Base-by-base conservation (phyloP, 1,140 invertebrate species). In the Drepana arcuata region DNA sequence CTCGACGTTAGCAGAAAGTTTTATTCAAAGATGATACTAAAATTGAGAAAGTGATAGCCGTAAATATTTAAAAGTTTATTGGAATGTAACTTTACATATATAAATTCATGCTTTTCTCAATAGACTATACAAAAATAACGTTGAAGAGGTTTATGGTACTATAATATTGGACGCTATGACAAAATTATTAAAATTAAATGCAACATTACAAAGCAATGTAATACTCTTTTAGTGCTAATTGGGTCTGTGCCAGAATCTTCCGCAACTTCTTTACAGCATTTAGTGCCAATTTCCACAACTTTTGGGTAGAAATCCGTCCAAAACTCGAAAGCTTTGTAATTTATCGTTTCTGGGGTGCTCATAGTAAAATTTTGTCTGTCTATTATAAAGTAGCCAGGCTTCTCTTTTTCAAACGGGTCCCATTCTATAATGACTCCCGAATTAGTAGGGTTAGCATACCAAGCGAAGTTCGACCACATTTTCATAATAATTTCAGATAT, bases 261-360 rank as follows among this genome's bases (percentile, higher is more conserved):
- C 14, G 68, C 59, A 2, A 79, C 84, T 16, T 83, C 66, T 61
- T 91, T 90, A 49, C 91, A 93, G 58, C 91, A 92, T 53, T 89
- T 87, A 1, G 86, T 88, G 0, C 90, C 87, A 36, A 90, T 85
- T 54, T 88, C 84, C 0, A 92, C 51, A 7, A 93, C 85, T 65
- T 86, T 90, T 0, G 92, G 92, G 66, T 92, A 93, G 57, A 92
- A 92, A 21, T 92, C 86, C 54, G 92, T 92, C 92, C 92, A 93
- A 75, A 94, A 94, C 25, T 88, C 87, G 44, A 93, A 86, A 5
- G 90, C 87, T 57, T 90, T 91, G 58, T 92, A 92, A 74, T 93
- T 89, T 0, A 92, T 84, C 6, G 73, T 85, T 1, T 68, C 78
- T 1, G 86, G 54, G 35, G 89, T 85, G 44, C 88, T 90, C 87